Evolutionary conservation across 2,797 vertebrate species (phyloP), one percentile per base, ranked within the genome.

Genomic region (Pipistrellus kuhlii): DNA sequence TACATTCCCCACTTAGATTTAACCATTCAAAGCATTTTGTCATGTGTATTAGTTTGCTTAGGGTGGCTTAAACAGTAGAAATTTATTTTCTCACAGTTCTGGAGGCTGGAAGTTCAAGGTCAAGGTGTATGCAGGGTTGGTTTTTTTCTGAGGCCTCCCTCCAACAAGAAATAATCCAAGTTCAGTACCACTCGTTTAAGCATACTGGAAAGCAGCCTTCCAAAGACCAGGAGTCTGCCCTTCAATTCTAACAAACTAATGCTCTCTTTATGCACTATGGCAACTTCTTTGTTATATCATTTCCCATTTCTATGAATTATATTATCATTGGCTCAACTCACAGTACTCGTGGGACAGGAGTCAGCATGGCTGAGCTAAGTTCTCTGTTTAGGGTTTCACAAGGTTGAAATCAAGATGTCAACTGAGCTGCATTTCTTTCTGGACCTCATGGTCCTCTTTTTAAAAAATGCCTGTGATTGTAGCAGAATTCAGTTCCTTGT

Each of bases 261-360:
- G 18, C 7, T 8, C 21, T 71, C n/a, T 5, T n/a, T 27, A 27
- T 35, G 18, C 23, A n/a, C 20, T 18, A 12, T 17, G 32, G 44
- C 38, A 75, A 51, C 14, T 11, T 44, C 53, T 83, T 82, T 92
- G 83, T 85, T 81, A 46, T 1, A 12, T 25, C 30, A 3, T 35
- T 25, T 8, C 59, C 69, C 6, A 13, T 57, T 86, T 93, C 86
- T 48, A 55, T 32, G 38, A 57, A 81, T 84, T 92, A 91, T 94
- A 91, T 96, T 95, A 90, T 95, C 51, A 85, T 92, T 95, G 95
- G 93, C 75, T 85, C 27, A 13, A 86, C 23, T 46, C 23, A 38
- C 30, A 8, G 11, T 68, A 66, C 6, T 23, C 0, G 0, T 23
- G 35, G 9, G n/a, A 18, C 23, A 75, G 53, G 55, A 35, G 46